Evolutionary conservation across 2,113 vertebrate species (phyloP).

Genomic region (Atherinomorus stipes): DNA sequence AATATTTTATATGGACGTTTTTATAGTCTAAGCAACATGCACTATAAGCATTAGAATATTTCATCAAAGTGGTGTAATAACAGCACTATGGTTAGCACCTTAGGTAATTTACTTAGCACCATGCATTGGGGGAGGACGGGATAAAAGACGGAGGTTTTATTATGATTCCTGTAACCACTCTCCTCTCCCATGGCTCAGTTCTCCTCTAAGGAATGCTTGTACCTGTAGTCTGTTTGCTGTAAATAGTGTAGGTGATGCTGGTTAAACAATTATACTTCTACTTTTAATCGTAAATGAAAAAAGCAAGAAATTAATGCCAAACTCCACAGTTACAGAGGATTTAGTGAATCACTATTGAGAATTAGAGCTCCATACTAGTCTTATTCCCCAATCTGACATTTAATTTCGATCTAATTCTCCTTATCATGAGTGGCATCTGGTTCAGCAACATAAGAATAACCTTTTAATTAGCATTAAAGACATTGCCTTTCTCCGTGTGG

Average conservation of each 20-base stretch:
- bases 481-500: constrained; percentile 25
- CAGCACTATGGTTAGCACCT: constrained; percentile 72
- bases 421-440: constrained; percentile 65
- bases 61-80: constrained; percentile 77
- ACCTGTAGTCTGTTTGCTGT: constrained; percentile 40
- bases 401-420: constrained; percentile 27
- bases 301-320: constrained; percentile 26
- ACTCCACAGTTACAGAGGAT: constrained; percentile 48
- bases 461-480: constrained; percentile 20
- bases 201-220: constrained; percentile 43
- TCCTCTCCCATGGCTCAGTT: constrained; percentile 63
- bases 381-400: constrained; percentile 24
- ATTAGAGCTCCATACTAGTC: constrained; percentile 37
- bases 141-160: constrained; percentile 21
- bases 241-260: constrained; percentile 2
- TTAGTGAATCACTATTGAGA: constrained; percentile 51
- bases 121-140: constrained; percentile 45
- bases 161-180: constrained; percentile 32
- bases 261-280: constrained; percentile 28
- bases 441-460: constrained; percentile 39
- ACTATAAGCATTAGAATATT: constrained; percentile 59
- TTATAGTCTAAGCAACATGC: constrained; percentile 60
- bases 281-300: constrained; percentile 14
- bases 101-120: constrained; percentile 68
- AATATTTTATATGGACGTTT: constrained; percentile 49